Base-by-base conservation (phyloP, 2,797 vertebrate genomes). In the Columba guinea region DNA sequence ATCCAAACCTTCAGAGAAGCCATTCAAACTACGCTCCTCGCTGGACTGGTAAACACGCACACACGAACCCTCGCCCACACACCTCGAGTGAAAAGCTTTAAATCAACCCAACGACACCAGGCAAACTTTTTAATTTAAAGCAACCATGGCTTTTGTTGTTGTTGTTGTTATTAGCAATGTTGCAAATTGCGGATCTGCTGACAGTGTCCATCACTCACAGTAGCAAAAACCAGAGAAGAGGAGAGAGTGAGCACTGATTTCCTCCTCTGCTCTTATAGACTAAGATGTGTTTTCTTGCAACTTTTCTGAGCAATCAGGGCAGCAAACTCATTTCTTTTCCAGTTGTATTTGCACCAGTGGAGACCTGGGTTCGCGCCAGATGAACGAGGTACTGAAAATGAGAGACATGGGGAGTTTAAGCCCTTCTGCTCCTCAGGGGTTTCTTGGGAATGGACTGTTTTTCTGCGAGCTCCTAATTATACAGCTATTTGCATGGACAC, bases 121-220 rank as follows among this genome's bases (percentile, higher is more conserved):
- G 68, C 35, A 71, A n/a, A 17, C 35, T 69, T 56, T 7, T 17
- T 1, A 13, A 80, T 48, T 49, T 58, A 64, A 60, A 81, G 69
- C 46, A 20, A 22, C 32, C 23, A 20, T 5, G 44, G 44, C 44
- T 20, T 46, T 46, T 46, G 41, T 44, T 44, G 41, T 46, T 46
- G 44, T 46, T 46, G 44, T 46, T 46, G 44, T 4, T 78, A 2
- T 23, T 4, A 23, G 71, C 84, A 48, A 1, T 2, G 3, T 35
- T 1, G 2, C 30, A 4, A 17, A 7, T 2, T 6, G 65, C 53
- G 26, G 56, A 22, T n/a, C 10, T 59, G 82, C 73, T 39, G 58
- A 10, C 0, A 1, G 9, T 7, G 41, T 32, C 64, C 1, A 1
- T 75, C 77, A 3, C 35, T 11, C 8, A 13, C 60, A 14, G 41